Conservation (phyloP, 1,140 invertebrate species). For the Rhizoglyphus robini region DNA sequence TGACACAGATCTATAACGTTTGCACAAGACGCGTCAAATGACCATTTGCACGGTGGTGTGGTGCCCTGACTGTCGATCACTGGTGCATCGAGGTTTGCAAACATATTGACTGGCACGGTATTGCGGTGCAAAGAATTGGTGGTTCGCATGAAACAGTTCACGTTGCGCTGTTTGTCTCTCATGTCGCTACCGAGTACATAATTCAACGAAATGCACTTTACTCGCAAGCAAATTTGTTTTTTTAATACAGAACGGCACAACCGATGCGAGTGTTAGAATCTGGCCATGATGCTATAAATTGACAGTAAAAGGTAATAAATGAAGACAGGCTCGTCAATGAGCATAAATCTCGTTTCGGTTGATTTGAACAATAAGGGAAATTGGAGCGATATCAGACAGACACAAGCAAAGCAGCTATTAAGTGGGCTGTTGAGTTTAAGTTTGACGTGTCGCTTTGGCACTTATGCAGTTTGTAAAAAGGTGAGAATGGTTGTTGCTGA, state of each 20-base stretch:
- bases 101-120: too few relatives aligned
- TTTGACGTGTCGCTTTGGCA: neutral
- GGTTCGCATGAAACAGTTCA: neutral
- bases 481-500: neutral
- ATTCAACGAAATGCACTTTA: constrained; percentile 1
- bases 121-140: too few relatives aligned
- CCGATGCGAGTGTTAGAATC: neutral
- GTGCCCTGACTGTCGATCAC: too few relatives aligned
- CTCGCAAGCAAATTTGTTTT: neutral
- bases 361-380: neutral
- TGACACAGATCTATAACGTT: too few relatives aligned
- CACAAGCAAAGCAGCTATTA: constrained; percentile 2
- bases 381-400: neutral
- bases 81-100: too few relatives aligned
- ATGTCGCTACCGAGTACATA: neutral
- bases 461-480: neutral
- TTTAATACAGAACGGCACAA: neutral
- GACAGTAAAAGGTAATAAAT: constrained; percentile 10
- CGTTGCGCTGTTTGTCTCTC: neutral
- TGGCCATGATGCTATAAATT: constrained; percentile 1
- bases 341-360: constrained; percentile 10
- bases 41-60: too few relatives aligned
- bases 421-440: neutral
- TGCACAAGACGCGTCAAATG: too few relatives aligned
- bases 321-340: constrained; percentile 13